Evolutionary conservation across 2,797 vertebrate genomes (phyloP).

Genomic region (Microctenopoma stevenorrisi): DNA sequence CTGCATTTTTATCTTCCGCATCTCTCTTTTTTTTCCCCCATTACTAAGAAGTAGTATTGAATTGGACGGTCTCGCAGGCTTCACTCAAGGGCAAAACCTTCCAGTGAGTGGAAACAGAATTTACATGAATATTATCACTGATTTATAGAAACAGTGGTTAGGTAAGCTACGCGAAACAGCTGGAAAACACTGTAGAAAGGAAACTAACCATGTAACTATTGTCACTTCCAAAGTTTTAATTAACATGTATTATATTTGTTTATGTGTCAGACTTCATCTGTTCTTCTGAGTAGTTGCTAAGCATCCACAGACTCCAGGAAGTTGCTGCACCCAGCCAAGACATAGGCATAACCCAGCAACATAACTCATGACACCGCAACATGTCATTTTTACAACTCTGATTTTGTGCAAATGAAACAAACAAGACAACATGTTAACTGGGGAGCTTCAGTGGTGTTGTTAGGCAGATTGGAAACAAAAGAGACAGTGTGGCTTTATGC

Average conservation of each 20-base stretch:
- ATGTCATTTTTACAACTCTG: not conserved
- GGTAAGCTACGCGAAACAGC: no score
- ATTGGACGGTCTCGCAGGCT: constrained; percentile 1
- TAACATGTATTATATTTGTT: not conserved
- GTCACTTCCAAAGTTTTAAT: not conserved
- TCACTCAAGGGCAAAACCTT: constrained; percentile 1
- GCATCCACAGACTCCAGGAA: not conserved
- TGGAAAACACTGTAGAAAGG: not conserved
- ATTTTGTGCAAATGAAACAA: not conserved
- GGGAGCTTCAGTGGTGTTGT: not conserved
- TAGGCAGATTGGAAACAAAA: not conserved
- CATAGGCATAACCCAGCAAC: not conserved
- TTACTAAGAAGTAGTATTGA: constrained; percentile 16
- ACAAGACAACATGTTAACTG: not conserved
- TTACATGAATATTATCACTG: constrained; percentile 1
- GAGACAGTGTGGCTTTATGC: not conserved
- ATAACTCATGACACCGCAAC: not conserved
- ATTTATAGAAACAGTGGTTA: not conserved
- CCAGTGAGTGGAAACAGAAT: constrained; percentile 13
- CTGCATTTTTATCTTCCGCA: constrained; percentile 14
- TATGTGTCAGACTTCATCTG: not conserved
- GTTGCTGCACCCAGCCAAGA: not conserved
- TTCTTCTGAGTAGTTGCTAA: not conserved
- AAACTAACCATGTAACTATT: not conserved
- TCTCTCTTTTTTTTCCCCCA: constrained; percentile 43